A percentile compares a stretch with the other conserved stretches of the same genome.
Conservation (phyloP, 2,888 invertebrate species). For the Rhorus exstirpatorius region DNA sequence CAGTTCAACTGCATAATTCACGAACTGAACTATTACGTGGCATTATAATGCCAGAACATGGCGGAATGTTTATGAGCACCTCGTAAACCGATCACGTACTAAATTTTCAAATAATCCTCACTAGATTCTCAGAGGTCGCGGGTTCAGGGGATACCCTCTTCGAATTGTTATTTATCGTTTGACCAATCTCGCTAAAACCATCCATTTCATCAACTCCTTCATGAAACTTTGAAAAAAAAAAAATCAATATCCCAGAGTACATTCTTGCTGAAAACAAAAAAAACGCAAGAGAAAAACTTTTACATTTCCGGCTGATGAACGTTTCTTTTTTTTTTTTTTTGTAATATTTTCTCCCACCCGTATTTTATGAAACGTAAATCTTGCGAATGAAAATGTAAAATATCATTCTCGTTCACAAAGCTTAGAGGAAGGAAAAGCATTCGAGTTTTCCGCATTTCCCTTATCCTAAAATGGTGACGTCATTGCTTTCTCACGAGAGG, state of each 20-base stretch:
- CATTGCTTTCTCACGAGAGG: neutral
- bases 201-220: conserved; percentile 4
- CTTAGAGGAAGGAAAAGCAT: neutral
- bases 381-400: too few relatives aligned
- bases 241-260: conserved; percentile 7
- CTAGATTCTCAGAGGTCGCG: neutral
- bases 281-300: neutral
- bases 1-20: conserved; percentile 59
- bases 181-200: conserved; percentile 33
- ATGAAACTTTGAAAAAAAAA: conserved; percentile 13
- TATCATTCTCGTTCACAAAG: neutral
- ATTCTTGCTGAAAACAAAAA: neutral
- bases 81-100: conserved; percentile 34
- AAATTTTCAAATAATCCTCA: conserved; percentile 42
- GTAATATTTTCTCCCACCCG: neutral
- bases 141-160: neutral
- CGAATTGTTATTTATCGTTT: conserved; percentile 1
- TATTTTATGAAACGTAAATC: too few relatives aligned
- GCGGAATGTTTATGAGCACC: conserved; percentile 47
- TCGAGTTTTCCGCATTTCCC: too few relatives aligned
- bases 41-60: conserved; percentile 52
- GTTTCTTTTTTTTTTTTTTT: neutral
- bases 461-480: neutral
- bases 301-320: neutral
- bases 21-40: conserved; percentile 52